Base-by-base conservation (phyloP, 2,888 invertebrate species). In the Notodonta ziczac region DNA sequence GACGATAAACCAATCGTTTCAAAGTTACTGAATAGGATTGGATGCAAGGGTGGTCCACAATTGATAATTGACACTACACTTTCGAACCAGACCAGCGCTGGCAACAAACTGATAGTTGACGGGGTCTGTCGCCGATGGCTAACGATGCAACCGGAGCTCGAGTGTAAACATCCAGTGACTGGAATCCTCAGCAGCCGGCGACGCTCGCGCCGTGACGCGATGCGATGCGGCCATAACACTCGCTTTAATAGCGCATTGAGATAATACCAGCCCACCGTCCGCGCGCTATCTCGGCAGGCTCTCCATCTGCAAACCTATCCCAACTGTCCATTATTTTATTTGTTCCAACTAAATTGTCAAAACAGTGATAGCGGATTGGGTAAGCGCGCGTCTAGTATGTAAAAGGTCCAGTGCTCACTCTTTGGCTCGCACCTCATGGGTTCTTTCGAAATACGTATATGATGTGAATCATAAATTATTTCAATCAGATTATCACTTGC, bases 131-230 rank as follows among this genome's bases (percentile, higher is more conserved):
- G 85, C 76, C 84, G 83, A 71, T 80, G 82, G 78, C 80, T 87
- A 86, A 87, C 86, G 88, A 88, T 84, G 93, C 81, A 90, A 93
- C 88, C 90, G 89, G 93, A 93, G 87, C 83, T 70, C 52, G 65
- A 84, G 76, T 91, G 84, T 93, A 93, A 93, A 93, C 93, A 93
- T 91, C 90, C 91, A 91, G 77, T 82, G 86, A 82, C 80, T 86
- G 89, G 89, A 89, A 91, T 91, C 89, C 85, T 83, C 83, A 74
- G 64, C 59, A 69, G 70, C 63, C 70, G 77, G 65, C 72, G 72
- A 69, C 71, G 72, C 72, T 69, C 69, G 74, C 71, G 74, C 74
- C 63, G 58, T 65, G 65, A 69, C 53, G 57, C 58, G 57, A 39
- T 48, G 44, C 58, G 60, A 53, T 39, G 16, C 16, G 58, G 55